Conservation (phyloP, 2,888 invertebrate species). For the Dysmachus trigonus region DNA sequence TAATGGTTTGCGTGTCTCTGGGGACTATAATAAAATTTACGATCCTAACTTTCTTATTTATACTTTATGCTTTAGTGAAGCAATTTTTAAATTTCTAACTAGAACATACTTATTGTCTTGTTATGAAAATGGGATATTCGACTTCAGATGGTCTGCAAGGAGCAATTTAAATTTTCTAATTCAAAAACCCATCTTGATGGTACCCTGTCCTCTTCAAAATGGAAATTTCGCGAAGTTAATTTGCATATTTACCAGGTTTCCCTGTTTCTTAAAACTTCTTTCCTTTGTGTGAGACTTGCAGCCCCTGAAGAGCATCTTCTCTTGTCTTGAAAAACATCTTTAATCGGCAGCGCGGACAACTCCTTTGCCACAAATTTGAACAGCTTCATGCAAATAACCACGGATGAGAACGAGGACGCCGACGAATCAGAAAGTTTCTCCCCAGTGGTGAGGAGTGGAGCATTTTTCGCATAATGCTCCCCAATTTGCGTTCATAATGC, state of each 20-base stretch:
- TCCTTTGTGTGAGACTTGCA: not conserved
- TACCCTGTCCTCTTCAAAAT: not conserved
- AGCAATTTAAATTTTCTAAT: not conserved
- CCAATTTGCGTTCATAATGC: not conserved
- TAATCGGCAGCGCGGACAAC: not conserved
- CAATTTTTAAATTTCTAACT: not conserved
- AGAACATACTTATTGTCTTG: not conserved
- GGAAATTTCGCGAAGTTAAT: not conserved
- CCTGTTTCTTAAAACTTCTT: not conserved
- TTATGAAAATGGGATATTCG: not conserved
- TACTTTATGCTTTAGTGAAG: not conserved
- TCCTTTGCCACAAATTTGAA: not conserved
- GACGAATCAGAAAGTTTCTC: not conserved
- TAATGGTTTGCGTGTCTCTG: not conserved
- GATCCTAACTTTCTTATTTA: not conserved
- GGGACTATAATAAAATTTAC: not conserved
- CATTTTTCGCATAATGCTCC: not conserved
- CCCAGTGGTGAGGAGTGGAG: too few relatives aligned
- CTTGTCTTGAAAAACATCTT: not conserved
- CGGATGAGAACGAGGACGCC: not conserved
- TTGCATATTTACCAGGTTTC: not conserved
- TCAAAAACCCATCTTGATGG: not conserved
- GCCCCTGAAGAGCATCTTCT: not conserved
- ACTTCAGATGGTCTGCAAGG: not conserved
- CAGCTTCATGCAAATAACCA: not conserved